Base-by-base conservation (phyloP, 2,888 invertebrate species). In the Andrena marginata region DNA sequence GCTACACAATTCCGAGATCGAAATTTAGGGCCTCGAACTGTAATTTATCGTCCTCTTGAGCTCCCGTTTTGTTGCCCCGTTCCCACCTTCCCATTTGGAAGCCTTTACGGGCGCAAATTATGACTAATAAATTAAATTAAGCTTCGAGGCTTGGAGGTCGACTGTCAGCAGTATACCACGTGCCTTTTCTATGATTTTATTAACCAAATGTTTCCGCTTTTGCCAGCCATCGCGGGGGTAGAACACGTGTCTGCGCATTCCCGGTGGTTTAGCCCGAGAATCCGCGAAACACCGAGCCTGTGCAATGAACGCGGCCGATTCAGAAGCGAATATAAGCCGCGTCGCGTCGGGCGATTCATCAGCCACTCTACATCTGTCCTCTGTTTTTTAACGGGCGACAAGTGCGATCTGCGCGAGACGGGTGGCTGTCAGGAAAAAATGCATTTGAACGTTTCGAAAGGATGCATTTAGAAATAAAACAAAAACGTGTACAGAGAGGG, bases 31-130 rank as follows among this genome's bases (percentile, higher is more conserved):
- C 68, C 59, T 16, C 60, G 59, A 82, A 77, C 80, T 79, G 33
- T 81, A 73, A 88, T 87, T 88, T 86, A 87, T 76, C 69, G 76
- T 42, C 42, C 75, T 42, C 69, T 82, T 62, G 73, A 85, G 77
- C 86, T 64, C 68, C 78, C 76, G 73, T 82, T 82, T 77, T 63
- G 75, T 60, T 42, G 62, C 67, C 64, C 48, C 63, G 29, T 49
- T 56, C 51, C 29, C 51, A 71, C 35, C 51, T 60, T n/a, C 10
- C 26, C 20, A 4, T 29, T 51, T 26, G 23, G 16, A 20, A 65
- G 35, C 33, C 6, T 42, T 77, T 69, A 80, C 77, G 65, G 29
- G 63, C 51, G 31, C 48, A 73, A 35, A 59, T 81, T 79, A 81
- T 72, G 69, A 51, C 56, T 80, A 51, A 82, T 86, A 82, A 87